These are phyloP conservation scores for Abrostola tripartita DNA, from an alignment of 2,888 invertebrate genomes.

Conservation along the genomic window DNA sequence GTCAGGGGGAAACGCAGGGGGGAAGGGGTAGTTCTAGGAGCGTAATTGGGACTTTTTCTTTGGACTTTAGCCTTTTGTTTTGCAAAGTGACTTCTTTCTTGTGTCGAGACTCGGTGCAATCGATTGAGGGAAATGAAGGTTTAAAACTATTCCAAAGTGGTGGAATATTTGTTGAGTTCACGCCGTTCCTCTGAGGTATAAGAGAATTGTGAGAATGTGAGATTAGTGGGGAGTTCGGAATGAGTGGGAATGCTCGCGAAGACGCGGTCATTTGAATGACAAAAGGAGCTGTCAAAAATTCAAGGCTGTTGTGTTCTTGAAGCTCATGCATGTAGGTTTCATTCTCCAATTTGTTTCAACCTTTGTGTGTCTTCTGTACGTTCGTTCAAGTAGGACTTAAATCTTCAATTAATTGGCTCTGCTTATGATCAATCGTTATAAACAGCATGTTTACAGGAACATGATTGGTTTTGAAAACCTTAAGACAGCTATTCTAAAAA, in stretches of 20 bases:
- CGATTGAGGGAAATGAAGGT: slow-evolving; percentile 68
- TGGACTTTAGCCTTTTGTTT: slow-evolving; percentile 84
- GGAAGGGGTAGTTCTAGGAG: slow-evolving; percentile 53
- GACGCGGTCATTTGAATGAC: slow-evolving; percentile 6
- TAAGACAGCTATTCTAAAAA: no score
- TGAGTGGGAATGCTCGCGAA: slow-evolving; percentile 21
- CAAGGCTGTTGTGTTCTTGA: neutral
- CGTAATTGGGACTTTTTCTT: slow-evolving; percentile 88
- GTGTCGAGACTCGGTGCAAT: slow-evolving; percentile 68
- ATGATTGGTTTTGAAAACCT: no score
- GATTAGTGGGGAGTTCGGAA: slow-evolving; percentile 14
- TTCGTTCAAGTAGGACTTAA: neutral
- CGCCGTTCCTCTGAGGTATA: slow-evolving; percentile 12
- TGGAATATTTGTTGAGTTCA: slow-evolving; percentile 44
- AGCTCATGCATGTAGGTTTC: neutral
- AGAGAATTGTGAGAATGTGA: slow-evolving; percentile 27
- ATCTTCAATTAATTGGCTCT: neutral
- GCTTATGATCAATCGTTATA: no score
- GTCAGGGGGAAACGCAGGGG: slow-evolving; percentile 33
- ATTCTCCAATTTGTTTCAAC: neutral
- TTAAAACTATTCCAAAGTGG: slow-evolving; percentile 50
- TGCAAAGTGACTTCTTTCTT: slow-evolving; percentile 84
- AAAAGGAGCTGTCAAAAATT: neutral
- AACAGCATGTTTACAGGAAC: no score
- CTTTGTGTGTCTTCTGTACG: neutral